Base-by-base conservation (phyloP, 2,888 invertebrate species). In the Saturnia pavonia region DNA sequence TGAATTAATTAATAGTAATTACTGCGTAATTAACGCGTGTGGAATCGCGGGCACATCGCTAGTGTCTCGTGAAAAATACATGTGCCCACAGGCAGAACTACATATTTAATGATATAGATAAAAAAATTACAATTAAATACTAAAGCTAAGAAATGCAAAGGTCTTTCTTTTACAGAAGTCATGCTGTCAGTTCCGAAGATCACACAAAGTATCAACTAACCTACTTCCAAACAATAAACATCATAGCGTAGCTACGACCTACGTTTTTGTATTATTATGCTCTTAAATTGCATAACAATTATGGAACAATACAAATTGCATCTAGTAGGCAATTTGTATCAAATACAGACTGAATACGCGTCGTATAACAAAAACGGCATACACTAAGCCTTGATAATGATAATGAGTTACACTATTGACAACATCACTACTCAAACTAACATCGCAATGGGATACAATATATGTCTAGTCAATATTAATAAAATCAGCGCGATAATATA, bases 271-370 rank as follows among this genome's bases (percentile, higher is more conserved):
- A 60, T 60, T 57, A 57, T 57, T 27, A 60, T 60, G 14, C 57
- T 60, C 57, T 60, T 60, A 60, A 60, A 60, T 27, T 25, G 57
- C 27, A 60, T 60, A 27, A 60, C 57, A 60, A 60, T 60, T 27
- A 60, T 60, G 27, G 57, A 27, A 60, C 57, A 60, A 60, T 60
- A 27, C 57, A 60, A 60, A 60, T 60, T 60, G 27, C 57, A 60
- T 60, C 14, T 60, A 60, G 27, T 27, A 60, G 27, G 27, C 57
- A 60, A 60, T 60, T 60, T 60, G 27, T 27, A 60, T 60, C 27
- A 60, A 60, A 27, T 60, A 60, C 57, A 12, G 11, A 25, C 57
- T 60, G 57, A 60, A 27, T 60, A 27, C 27, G 12, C 12, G 57
- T 27, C 57, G 27, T 60, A 25, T 60, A 60, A 60, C 57, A 60